These are phyloP conservation scores for Idaea dimidiata DNA, from an alignment of 2,888 invertebrate species.

Conservation along the genomic window DNA sequence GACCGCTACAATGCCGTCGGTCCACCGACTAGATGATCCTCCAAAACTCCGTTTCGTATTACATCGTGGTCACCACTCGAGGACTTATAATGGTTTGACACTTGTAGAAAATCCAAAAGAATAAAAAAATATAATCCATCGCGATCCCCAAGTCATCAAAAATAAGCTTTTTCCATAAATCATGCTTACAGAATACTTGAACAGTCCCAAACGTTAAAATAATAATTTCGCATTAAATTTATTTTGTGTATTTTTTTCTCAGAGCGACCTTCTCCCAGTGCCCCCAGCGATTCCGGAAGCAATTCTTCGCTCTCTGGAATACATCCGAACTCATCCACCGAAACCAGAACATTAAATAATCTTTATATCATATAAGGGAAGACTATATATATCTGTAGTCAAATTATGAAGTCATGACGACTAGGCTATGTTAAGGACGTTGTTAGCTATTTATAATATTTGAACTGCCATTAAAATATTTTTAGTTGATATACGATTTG, in stretches of 20 bases:
- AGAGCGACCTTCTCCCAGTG: conserved; percentile 50
- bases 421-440: background rate
- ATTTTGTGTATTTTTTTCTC: conserved; percentile 22
- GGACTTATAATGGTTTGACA: too few species aligned
- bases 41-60: too few species aligned
- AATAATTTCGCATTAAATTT: conserved; percentile 2
- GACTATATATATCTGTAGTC: background rate
- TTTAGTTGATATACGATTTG: background rate
- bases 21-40: too few species aligned
- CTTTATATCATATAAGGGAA: too few species aligned
- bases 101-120: too few species aligned
- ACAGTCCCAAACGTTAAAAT: too few species aligned
- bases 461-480: conserved; percentile 5
- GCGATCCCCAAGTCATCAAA: too few species aligned
- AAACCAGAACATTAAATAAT: conserved; percentile 15
- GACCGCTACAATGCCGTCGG: too few species aligned
- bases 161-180: too few species aligned
- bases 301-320: conserved; percentile 51
- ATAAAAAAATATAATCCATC: too few species aligned
- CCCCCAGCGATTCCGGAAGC: conserved; percentile 48
- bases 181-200: too few species aligned
- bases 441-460: background rate
- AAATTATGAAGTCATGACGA: conserved; percentile 14
- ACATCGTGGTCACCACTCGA: too few species aligned
- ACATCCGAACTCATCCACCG: conserved; percentile 41